Evolutionary conservation across 2,797 vertebrate genomes (phyloP), one percentile per base, ranked within the genome.

Genomic region (Enteromius afrohamiltoni): DNA sequence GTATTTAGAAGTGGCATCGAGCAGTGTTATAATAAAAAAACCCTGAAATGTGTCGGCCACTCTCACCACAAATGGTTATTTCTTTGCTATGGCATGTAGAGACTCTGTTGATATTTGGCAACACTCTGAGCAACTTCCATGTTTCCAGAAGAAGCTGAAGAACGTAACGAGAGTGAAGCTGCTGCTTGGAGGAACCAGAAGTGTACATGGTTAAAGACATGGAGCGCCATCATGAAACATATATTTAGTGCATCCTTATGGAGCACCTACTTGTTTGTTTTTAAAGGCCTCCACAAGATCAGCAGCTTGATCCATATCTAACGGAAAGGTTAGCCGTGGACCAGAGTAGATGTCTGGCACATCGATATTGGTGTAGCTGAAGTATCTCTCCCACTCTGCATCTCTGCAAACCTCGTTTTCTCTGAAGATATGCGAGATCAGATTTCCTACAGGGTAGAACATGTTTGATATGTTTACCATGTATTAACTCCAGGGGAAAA

Each of bases 41-140:
- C 34, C 1, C 3, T 40, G 5, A 8, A 62, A 42, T 17, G 1
- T 14, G 8, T 14, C 14, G 68, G 26, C 40, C n/a, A 34, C 47
- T 80, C 94, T 93, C 86, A 99, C 98, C 97, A 42, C 97, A 99
- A 74, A 99, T 93, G 0, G 97, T 98, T 91, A 99, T 94, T 91
- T 99, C 97, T 90, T 98, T 97, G 1, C 95, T 97, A 26, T 97
- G 96, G 90, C 97, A 97, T 82, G 97, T 99, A 10, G 96, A 96
- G 87, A 99, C 89, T 0, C 94, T 94, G 86, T 92, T 99, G 93
- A 99, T 97, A 85, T 99, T 99, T 85, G 98, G 98, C 91, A 98
- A 88, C 90, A 94, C 92, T 65, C 93, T 93, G 42, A 99, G 94
- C 86, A 95, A 91, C 83, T 95, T 98, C 93, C 94, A 96, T 0